A percentile compares a stretch with the other conserved stretches of the same genome.
These are phyloP conservation scores for Morone chrysops DNA, from an alignment of 2,113 vertebrate species.

Conservation along the genomic window DNA sequence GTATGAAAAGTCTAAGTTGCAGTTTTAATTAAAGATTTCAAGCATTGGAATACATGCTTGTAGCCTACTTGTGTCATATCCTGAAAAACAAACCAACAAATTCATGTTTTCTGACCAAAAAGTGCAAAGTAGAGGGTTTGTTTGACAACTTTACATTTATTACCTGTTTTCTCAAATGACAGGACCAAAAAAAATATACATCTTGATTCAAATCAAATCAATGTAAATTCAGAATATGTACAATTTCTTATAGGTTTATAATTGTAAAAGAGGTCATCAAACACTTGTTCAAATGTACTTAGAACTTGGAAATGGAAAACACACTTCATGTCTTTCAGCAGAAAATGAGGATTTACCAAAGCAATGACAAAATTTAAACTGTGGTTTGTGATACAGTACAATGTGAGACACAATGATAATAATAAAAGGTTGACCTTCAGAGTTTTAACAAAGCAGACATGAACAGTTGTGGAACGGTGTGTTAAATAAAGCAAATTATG, in stretches of 20 bases:
- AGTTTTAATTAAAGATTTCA: neutral
- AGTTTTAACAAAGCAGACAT: too few species aligned
- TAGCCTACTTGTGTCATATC: neutral
- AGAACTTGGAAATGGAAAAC: neutral
- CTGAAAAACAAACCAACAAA: too few species aligned
- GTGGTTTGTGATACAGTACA: neutral
- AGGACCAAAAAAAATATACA: constrained; percentile 27
- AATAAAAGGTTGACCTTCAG: neutral
- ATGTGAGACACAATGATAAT: too few species aligned
- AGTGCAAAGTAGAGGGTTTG: neutral
- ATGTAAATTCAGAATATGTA: neutral
- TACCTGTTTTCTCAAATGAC: neutral
- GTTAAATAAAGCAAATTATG: neutral
- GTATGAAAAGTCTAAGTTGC: too few species aligned
- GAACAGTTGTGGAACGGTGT: neutral
- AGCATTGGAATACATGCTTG: neutral
- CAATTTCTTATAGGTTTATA: neutral
- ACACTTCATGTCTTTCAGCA: neutral
- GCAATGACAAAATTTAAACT: neutral
- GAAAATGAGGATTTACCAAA: neutral
- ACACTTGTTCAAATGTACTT: neutral
- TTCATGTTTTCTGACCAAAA: neutral
- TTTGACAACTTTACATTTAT: constrained; percentile 14
- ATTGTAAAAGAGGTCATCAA: neutral
- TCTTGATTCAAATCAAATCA: neutral